phyloP scores from a whole-genome alignment of 1,140 invertebrate genomes.

The Zaprionus kolodkinae region DNA sequence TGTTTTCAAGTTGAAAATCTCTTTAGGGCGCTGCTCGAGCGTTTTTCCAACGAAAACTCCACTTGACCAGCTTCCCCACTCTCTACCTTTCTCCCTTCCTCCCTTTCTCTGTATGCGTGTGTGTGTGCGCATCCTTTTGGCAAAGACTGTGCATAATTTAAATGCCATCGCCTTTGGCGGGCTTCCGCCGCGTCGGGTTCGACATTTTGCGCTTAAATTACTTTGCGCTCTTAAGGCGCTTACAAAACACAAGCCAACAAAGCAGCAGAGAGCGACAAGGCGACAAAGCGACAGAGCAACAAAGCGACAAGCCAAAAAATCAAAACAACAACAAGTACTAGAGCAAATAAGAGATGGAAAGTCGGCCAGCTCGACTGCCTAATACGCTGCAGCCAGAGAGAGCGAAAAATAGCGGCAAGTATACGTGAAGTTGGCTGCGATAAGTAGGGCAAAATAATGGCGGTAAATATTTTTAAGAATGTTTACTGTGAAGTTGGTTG shows the following conservation, averaged over 20 bases:
- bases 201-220: slow-evolving; percentile 53
- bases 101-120: not conserved
- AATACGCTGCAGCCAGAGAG: not conserved
- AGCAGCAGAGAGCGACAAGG: slow-evolving; percentile 6
- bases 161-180: slow-evolving; percentile 36
- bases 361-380: not conserved
- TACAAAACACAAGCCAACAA: slow-evolving; percentile 33
- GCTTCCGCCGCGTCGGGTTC: slow-evolving; percentile 25
- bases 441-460: too few species aligned
- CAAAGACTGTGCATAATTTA: slow-evolving; percentile 49
- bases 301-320: slow-evolving; percentile 18
- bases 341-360: not conserved
- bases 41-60: slow-evolving; percentile 8
- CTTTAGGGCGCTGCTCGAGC: slow-evolving; percentile 1
- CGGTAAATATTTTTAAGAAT: too few species aligned
- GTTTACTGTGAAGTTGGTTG: too few species aligned
- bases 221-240: slow-evolving; percentile 49
- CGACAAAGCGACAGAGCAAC: slow-evolving; percentile 7
- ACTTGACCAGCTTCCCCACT: slow-evolving; percentile 1
- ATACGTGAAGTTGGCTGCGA: too few species aligned
- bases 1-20: slow-evolving; percentile 27
- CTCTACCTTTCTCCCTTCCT: not conserved
- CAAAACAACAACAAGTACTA: not conserved
- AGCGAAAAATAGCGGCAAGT: not conserved
- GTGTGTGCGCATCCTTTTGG: slow-evolving; percentile 44